Base-by-base conservation (phyloP, 2,888 invertebrate species). In the Zygothrica quintamaculata region DNA sequence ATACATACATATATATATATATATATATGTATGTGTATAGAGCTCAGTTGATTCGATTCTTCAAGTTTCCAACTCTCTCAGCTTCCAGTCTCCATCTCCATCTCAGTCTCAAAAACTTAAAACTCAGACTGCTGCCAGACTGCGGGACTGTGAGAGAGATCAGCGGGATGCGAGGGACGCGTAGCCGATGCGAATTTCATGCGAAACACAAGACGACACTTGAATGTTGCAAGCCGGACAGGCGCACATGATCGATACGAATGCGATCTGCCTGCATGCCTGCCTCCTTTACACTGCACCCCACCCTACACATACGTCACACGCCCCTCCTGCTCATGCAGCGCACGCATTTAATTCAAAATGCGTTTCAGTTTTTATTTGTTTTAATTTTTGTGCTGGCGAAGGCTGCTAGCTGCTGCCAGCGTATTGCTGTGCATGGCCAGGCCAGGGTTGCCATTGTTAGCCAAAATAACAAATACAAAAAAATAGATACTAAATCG, bases 141-240 rank as follows among this genome's bases (percentile, higher is more conserved):
- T 16, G 39, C 4, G 48, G 16, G 44, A 31, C 37, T 47, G 25
- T 37, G 12, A 34, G 34, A 34, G 55, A 46, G 50, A 31, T 37
- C 34, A n/a, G 44, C 37, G 69, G 56, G 53, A 13, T 18, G 56
- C 29, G 51, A 46, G 50, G 26, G 36, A 37, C 29, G 46, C 15
- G 11, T 31, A 26, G 64, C 42, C 40, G 22, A 48, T 46, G 43
- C 69, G 61, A 79, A 74, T 67, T 66, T 76, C 79, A 71, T 75
- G 77, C 69, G 80, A 68, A 66, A 74, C 67, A 51, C 80, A 76
- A 79, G 80, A 81, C 84, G 88, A 85, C 87, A 81, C 87, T 86
- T 87, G 78, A 84, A 86, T 89, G 84, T 69, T 76, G 74, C 88
- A 70, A 71, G 80, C 80, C 39, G 85, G 89, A 89, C 89, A 88